These are phyloP conservation scores for Ceratitis capitata DNA, from an alignment of 1,140 invertebrate species.

Conservation along the genomic window DNA sequence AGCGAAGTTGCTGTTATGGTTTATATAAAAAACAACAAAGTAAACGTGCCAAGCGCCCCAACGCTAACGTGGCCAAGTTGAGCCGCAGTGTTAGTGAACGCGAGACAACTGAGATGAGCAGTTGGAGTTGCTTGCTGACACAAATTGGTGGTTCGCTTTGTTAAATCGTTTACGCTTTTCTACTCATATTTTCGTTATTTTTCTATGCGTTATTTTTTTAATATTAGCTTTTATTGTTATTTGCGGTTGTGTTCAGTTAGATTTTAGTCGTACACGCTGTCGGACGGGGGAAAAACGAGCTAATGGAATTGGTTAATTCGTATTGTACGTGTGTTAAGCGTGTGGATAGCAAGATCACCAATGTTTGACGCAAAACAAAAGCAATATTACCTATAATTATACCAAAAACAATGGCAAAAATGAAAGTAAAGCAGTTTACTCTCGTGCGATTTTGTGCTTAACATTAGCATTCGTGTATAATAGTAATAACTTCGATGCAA, in stretches of 20 bases:
- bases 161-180: neutral
- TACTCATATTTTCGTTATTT: neutral
- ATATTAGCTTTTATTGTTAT: conserved; percentile 1
- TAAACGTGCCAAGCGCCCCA: neutral
- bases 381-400: neutral
- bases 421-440: neutral
- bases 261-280: neutral
- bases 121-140: conserved; percentile 17
- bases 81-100: neutral
- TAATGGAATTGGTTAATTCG: neutral
- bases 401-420: neutral
- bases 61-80: neutral
- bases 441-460: neutral
- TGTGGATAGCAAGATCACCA: neutral
- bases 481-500: neutral
- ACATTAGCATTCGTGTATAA: neutral
- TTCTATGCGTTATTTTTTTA: neutral
- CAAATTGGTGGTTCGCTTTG: neutral
- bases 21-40: neutral
- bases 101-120: neutral
- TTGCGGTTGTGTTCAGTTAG: neutral
- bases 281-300: conserved; percentile 4
- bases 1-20: neutral
- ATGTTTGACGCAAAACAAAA: neutral
- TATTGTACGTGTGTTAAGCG: neutral